phyloP scores from a whole-genome alignment of 2,113 vertebrate genomes.

The Lophotis ruficrista region DNA sequence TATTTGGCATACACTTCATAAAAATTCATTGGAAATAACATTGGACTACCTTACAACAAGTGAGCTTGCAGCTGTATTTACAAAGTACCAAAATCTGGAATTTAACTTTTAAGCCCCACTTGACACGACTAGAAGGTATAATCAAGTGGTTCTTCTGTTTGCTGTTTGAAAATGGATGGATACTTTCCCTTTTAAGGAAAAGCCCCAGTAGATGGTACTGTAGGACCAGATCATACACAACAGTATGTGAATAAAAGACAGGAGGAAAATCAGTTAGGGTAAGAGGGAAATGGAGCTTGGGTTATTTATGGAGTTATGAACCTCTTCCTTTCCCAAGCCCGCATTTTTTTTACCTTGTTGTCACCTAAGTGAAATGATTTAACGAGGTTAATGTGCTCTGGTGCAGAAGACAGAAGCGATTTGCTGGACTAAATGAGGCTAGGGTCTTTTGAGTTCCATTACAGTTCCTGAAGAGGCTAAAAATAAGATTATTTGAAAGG shows the following conservation, averaged over 20 bases:
- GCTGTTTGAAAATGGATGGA: background rate
- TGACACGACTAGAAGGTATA: background rate
- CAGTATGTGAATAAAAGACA: background rate
- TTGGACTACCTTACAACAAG: background rate
- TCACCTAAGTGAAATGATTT: background rate
- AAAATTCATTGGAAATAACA: background rate
- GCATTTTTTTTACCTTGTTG: background rate
- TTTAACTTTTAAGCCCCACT: background rate
- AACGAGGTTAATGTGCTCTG: background rate
- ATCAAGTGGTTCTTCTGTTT: background rate
- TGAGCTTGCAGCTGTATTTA: background rate
- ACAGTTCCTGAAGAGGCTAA: background rate
- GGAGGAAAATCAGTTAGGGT: background rate
- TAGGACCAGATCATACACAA: background rate
- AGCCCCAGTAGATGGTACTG: background rate
- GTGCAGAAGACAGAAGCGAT: background rate
- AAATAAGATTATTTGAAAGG: background rate
- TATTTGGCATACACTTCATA: background rate
- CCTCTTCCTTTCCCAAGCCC: background rate
- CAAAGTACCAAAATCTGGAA: background rate
- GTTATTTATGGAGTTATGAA: background rate
- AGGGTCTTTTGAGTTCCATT: background rate
- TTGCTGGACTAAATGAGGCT: background rate
- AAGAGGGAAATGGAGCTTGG: background rate
- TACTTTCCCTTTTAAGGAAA: background rate